A percentile compares a stretch with the other conserved stretches of the same genome.
These are phyloP conservation scores for Cottoperca gobio DNA, from an alignment of 2,797 vertebrate genomes.

Conservation along the genomic window DNA sequence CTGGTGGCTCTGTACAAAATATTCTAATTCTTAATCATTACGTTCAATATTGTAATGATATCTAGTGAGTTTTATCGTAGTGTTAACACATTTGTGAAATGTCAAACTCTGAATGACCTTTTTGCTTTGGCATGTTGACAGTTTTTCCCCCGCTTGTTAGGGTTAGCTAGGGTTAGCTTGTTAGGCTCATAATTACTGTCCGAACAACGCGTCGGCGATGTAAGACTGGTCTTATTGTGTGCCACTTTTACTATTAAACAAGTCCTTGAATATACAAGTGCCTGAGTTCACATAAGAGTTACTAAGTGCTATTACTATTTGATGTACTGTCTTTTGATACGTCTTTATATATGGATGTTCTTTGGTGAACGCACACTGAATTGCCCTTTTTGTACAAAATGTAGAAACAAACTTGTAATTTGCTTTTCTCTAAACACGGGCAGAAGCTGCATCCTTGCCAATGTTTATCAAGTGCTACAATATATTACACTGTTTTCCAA, in stretches of 20 bases:
- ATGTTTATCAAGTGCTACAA: slow-evolving; percentile 35
- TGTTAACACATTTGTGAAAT: background rate
- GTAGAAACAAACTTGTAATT: too few species aligned
- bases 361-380: too few species aligned
- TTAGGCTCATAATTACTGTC: slow-evolving; percentile 19
- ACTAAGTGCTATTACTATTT: too few species aligned
- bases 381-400: too few species aligned
- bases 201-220: too few species aligned
- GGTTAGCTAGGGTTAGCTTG: too few species aligned
- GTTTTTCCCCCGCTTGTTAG: background rate
- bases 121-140: background rate
- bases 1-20: background rate
- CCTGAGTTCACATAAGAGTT: background rate
- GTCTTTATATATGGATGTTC: too few species aligned
- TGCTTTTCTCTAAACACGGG: background rate
- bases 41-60: background rate
- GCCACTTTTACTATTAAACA: background rate
- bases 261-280: slow-evolving; percentile 5
- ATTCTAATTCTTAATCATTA: background rate
- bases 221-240: too few species aligned
- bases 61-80: background rate
- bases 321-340: too few species aligned
- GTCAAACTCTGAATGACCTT: background rate
- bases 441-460: background rate
- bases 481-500: slow-evolving; percentile 17